A percentile compares a stretch with the other conserved stretches of the same genome.
Evolutionary conservation across 2,113 vertebrate species (phyloP).

Genomic region (Sinocyclocheilus anophthalmus): DNA sequence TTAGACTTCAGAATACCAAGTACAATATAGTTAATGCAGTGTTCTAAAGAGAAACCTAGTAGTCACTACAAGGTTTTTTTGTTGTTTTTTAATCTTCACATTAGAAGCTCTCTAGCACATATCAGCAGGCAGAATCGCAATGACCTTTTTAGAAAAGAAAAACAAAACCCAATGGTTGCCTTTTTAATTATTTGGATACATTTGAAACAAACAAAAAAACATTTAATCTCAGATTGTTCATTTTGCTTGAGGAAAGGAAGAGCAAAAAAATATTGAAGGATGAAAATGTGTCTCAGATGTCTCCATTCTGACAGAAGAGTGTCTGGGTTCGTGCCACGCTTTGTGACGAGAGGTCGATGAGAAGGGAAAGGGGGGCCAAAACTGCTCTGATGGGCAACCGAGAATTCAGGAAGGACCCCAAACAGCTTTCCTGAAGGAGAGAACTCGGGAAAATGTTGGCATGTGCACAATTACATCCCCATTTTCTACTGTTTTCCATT

Average conservation of each 20-base stretch:
- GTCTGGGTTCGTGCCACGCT: constrained; percentile 35
- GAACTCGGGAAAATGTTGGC: constrained; percentile 85
- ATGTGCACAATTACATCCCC: constrained; percentile 88
- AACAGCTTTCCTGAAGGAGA: constrained; percentile 83
- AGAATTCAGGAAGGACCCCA: constrained; percentile 51
- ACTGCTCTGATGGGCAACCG: constrained; percentile 45
- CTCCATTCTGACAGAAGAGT: constrained; percentile 34
- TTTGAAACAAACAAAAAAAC: constrained; percentile 52
- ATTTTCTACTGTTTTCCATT: constrained; percentile 82
- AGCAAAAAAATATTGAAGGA: constrained; percentile 42
- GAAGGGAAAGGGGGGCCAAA: constrained; percentile 1
- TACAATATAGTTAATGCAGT: constrained; percentile 92
- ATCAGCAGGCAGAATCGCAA: constrained; percentile 89
- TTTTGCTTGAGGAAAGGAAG: constrained; percentile 37
- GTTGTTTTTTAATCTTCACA: constrained; percentile 85
- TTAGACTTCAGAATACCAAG: constrained; percentile 85
- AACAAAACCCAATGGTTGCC: constrained; percentile 62
- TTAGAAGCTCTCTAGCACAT: constrained; percentile 88
- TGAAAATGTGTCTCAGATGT: constrained; percentile 39
- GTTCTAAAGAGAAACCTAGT: constrained; percentile 89
- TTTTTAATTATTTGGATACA: constrained; percentile 60
- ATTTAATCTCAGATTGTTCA: constrained; percentile 49
- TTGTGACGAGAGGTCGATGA: constrained; percentile 28
- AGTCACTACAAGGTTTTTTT: constrained; percentile 85
- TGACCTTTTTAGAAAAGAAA: constrained; percentile 72